phyloP scores from a whole-genome alignment of 1,140 invertebrate species.

The Drosophila sturtevanti region DNA sequence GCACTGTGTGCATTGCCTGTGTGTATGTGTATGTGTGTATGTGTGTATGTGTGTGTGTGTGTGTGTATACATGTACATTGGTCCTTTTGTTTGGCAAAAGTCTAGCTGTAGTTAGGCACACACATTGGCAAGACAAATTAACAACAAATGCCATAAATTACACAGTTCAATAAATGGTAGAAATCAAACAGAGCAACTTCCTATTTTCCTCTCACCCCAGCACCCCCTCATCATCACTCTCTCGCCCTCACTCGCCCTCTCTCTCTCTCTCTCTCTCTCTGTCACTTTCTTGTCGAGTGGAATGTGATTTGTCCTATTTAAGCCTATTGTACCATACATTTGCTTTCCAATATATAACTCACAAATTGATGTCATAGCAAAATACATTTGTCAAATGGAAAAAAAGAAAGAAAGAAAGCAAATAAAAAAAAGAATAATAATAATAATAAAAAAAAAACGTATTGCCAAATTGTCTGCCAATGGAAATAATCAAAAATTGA shows the following conservation, averaged over 20 bases:
- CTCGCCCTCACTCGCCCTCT: background rate
- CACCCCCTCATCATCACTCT: background rate
- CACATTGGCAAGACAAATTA: conserved; percentile 67
- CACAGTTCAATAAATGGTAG: conserved; percentile 56
- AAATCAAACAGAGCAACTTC: conserved; percentile 19
- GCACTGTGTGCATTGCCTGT: conserved; percentile 51
- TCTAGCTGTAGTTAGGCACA: conserved; percentile 29
- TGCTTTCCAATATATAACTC: conserved; percentile 28
- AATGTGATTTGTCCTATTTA: conserved; percentile 58
- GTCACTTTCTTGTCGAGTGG: background rate
- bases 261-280: background rate
- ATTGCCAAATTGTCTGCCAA: conserved; percentile 38
- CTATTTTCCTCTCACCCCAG: no score
- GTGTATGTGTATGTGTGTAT: background rate
- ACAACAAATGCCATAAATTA: conserved; percentile 77
- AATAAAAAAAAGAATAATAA: no score
- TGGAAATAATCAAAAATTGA: conserved; percentile 62
- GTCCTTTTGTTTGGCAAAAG: conserved; percentile 33
- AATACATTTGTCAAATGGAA: conserved; percentile 52
- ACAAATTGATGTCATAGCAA: conserved; percentile 53
- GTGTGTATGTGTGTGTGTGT: background rate
- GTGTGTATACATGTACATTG: background rate
- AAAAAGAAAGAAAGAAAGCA: no score
- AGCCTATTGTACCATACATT: conserved; percentile 55
- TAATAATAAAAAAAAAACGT: conserved; percentile 12